Evolutionary conservation across 2,888 invertebrate species (phyloP).

Genomic region (Thera britannica): DNA sequence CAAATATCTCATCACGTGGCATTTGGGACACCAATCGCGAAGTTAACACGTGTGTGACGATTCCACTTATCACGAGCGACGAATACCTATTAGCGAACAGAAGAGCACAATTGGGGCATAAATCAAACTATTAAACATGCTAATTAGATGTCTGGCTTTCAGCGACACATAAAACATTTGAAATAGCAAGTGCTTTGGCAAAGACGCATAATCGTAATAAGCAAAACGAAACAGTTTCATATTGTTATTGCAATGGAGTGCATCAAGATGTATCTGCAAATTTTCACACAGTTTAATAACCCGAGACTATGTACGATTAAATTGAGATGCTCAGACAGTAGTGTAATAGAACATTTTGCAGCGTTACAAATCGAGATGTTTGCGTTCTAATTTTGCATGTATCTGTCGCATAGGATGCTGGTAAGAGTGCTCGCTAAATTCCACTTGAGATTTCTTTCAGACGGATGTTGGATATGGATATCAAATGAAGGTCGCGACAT

Average conservation of each 20-base stretch:
- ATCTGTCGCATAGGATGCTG: background rate
- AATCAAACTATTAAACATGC: conserved; percentile 34
- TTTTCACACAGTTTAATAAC: conserved; percentile 35
- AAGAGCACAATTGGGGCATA: conserved; percentile 33
- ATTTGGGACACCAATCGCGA: background rate
- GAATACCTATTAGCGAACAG: conserved; percentile 32
- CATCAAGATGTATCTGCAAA: conserved; percentile 35
- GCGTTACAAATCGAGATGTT: background rate
- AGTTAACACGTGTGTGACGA: conserved; percentile 30
- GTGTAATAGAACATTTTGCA: background rate
- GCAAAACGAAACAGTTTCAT: conserved; percentile 29
- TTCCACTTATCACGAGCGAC: conserved; percentile 33
- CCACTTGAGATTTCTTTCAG: conserved; percentile 39
- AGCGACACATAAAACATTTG: conserved; percentile 15
- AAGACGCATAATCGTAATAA: conserved; percentile 21
- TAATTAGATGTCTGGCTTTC: conserved; percentile 28
- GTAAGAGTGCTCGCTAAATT: conserved; percentile 25
- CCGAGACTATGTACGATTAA: conserved; percentile 20
- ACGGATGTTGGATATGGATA: conserved; percentile 36
- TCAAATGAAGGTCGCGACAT: conserved; percentile 58
- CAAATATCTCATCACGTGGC: conserved; percentile 4
- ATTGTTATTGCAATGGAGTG: conserved; percentile 32
- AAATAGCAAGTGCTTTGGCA: conserved; percentile 28
- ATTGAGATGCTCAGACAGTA: conserved; percentile 11
- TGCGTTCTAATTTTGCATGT: conserved; percentile 1